phyloP scores from a whole-genome alignment of 2,797 vertebrate genomes.

The Platyrinchus mystaceus region DNA sequence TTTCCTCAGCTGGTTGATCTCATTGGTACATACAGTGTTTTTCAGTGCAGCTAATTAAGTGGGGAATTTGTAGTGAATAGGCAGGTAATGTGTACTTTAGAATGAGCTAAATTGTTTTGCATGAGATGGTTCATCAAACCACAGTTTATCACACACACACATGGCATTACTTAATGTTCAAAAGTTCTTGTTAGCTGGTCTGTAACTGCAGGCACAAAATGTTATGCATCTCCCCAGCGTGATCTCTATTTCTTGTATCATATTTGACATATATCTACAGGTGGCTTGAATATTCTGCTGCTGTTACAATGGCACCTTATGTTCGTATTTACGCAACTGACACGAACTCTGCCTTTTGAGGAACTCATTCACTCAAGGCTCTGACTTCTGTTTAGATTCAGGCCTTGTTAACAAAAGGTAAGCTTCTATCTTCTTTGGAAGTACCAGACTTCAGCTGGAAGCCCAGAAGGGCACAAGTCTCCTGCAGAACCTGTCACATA shows the following conservation, averaged over 20 bases:
- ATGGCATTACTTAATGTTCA: background rate
- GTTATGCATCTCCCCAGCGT: background rate
- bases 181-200: background rate
- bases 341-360: background rate
- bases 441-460: background rate
- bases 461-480: background rate
- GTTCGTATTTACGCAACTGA: background rate
- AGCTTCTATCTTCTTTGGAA: background rate
- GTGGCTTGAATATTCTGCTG: background rate
- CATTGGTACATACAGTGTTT: background rate
- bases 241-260: background rate
- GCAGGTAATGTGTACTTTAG: background rate
- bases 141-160: background rate
- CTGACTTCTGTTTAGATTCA: background rate
- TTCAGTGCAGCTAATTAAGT: background rate
- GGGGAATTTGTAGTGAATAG: background rate
- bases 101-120: background rate
- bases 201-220: background rate
- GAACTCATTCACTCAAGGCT: background rate
- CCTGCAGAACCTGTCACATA: background rate
- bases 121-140: background rate
- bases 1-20: background rate
- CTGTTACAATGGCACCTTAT: background rate
- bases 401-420: background rate
- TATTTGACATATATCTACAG: background rate